Percentiles rank a stretch among this genome's conserved stretches.
phyloP scores from a whole-genome alignment of 2,113 vertebrate species.

The Aythya baeri region DNA sequence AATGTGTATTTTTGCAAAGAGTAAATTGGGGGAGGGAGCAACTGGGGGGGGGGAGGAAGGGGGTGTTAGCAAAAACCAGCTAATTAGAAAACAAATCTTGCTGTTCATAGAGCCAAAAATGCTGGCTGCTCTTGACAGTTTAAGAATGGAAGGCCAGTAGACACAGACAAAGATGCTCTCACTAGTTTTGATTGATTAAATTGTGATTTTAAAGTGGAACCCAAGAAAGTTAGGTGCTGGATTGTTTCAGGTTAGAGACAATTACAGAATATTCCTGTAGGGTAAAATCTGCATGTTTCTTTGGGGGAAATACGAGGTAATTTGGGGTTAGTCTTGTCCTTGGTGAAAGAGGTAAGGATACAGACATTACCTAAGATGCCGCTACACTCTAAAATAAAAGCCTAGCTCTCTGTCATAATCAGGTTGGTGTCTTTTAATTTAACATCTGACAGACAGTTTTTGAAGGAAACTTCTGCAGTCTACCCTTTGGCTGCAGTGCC shows the following conservation, averaged over 20 bases:
- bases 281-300: neutral
- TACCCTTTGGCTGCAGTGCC: neutral
- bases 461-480: neutral
- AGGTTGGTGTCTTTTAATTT: neutral
- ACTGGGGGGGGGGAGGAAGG: neutral
- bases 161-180: neutral
- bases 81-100: neutral
- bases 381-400: neutral
- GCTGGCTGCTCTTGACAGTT: neutral
- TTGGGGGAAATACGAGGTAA: neutral
- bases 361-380: neutral
- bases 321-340: neutral
- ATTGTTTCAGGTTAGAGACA: neutral
- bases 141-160: neutral
- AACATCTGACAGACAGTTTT: neutral
- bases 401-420: neutral
- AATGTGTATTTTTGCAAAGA: neutral
- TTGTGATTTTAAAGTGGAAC: neutral
- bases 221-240: fast-evolving
- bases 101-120: neutral
- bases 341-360: neutral
- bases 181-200: neutral
- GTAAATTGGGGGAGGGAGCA: neutral
- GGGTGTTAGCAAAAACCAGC: neutral
- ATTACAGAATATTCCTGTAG: neutral